Evolutionary conservation across 2,888 invertebrate genomes (phyloP).

Genomic region (Drosophila paramelanica): DNA sequence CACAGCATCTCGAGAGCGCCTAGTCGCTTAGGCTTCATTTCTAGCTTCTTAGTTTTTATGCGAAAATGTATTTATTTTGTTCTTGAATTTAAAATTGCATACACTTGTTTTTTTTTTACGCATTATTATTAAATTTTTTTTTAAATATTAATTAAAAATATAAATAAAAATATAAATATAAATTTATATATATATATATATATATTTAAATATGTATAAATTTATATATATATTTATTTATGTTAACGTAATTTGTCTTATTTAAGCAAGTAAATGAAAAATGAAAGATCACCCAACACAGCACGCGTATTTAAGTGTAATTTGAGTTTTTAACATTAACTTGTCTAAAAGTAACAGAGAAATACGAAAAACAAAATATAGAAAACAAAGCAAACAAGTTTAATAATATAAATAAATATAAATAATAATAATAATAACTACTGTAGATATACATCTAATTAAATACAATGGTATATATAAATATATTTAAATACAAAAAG

Average conservation of each 20-base stretch:
- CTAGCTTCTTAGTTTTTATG: conserved; percentile 48
- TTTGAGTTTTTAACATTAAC: conserved; percentile 59
- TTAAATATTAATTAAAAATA: conserved; percentile 26
- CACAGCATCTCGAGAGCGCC: conserved; percentile 28
- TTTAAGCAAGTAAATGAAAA: conserved; percentile 48
- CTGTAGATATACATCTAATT: conserved; percentile 62
- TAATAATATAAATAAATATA: conserved; percentile 59
- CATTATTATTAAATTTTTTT: conserved; percentile 48
- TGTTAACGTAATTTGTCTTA: conserved; percentile 53
- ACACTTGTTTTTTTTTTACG: conserved; percentile 51
- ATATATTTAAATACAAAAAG: conserved; percentile 62
- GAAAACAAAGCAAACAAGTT: conserved; percentile 58
- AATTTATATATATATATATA: conserved; percentile 23
- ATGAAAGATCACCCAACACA: conserved; percentile 37
- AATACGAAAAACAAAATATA: conserved; percentile 45
- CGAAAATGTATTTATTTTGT: conserved; percentile 60
- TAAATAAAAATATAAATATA: conserved; percentile 8
- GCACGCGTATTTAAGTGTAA: conserved; percentile 40
- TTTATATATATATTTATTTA: conserved; percentile 29
- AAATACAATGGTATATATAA: conserved; percentile 56
- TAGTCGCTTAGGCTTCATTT: conserved; percentile 48
- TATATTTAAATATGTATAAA: conserved; percentile 22
- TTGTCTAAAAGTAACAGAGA: conserved; percentile 46
- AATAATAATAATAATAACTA: conserved; percentile 65
- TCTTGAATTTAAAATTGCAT: conserved; percentile 48